Evolutionary conservation across 1,140 invertebrate species (phyloP).

Genomic region (Temnothorax longispinosus): DNA sequence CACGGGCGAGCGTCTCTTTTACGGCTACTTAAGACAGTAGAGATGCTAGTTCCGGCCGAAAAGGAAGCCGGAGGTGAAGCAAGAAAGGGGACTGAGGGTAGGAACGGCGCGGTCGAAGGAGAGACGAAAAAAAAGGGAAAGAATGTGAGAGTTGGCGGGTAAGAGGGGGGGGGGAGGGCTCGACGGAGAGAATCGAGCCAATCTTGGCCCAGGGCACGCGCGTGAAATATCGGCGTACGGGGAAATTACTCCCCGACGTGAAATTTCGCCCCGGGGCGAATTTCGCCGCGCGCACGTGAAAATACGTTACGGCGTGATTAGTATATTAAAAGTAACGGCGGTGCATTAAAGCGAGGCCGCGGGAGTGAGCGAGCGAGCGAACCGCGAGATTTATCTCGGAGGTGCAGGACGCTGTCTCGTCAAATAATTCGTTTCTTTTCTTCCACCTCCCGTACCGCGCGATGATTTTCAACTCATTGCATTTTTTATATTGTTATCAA

Average conservation of each 20-base stretch:
- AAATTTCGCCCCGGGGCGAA: constrained; percentile 81
- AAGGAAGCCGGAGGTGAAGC: constrained; percentile 37
- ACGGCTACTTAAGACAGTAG: constrained; percentile 75
- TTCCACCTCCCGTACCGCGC: background rate
- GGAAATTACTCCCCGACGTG: constrained; percentile 76
- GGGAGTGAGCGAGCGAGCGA: background rate
- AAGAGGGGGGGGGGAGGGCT: background rate
- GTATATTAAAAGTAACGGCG: constrained; percentile 73
- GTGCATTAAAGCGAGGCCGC: constrained; percentile 62
- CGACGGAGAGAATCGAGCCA: constrained; percentile 72
- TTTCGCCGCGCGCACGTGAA: constrained; percentile 68
- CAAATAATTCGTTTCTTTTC: constrained; percentile 12
- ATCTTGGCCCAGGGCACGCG: constrained; percentile 80
- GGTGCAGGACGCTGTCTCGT: constrained; percentile 4
- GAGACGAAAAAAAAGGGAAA: constrained; percentile 38
- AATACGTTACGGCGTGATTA: constrained; percentile 78
- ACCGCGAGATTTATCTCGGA: constrained; percentile 56
- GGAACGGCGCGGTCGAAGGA: constrained; percentile 13
- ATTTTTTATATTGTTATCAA: background rate
- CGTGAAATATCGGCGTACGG: constrained; percentile 81
- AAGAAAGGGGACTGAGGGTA: background rate
- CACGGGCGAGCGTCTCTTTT: constrained; percentile 74
- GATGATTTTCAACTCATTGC: background rate
- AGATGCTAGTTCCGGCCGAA: constrained; percentile 56
- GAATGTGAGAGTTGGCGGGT: constrained; percentile 27